phyloP scores from a whole-genome alignment of 2,113 vertebrate species.

The Petaurus breviceps region DNA sequence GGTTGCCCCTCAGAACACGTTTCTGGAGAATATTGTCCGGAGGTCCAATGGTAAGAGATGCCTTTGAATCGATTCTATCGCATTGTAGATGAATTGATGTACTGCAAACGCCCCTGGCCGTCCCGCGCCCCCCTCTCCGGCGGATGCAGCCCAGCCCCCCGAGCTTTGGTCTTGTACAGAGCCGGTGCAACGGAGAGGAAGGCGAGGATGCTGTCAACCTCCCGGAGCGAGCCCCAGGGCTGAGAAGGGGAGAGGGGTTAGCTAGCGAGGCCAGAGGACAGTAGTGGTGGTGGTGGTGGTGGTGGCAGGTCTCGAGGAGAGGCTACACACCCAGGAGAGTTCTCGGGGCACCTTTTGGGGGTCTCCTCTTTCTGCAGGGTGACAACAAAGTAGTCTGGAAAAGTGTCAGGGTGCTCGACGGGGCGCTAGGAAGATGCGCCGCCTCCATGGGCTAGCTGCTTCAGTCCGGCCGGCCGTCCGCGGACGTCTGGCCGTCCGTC shows the following conservation, averaged over 20 bases:
- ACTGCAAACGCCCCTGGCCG: constrained; percentile 35
- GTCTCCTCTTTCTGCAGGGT: neutral
- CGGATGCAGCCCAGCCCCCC: constrained; percentile 32
- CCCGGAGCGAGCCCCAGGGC: neutral
- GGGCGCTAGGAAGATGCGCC: neutral
- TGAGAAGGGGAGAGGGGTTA: neutral
- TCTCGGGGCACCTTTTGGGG: neutral
- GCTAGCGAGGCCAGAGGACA: neutral
- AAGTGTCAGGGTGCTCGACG: constrained; percentile 65
- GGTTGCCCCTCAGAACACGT: constrained; percentile 97
- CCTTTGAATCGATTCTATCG: neutral
- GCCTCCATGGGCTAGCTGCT: neutral
- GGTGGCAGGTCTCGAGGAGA: neutral
- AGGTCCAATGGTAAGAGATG: constrained; percentile 93
- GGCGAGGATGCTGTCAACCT: neutral
- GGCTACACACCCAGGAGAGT: neutral
- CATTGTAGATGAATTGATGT: neutral
- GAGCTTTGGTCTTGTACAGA: neutral
- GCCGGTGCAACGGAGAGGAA: constrained; percentile 7
- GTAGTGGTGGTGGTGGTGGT: no score
- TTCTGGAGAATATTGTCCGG: constrained; percentile 95
- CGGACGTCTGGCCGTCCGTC: neutral
- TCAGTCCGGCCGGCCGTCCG: neutral
- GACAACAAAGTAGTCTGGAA: constrained; percentile 62
- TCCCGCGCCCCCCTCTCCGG: neutral